Percentiles rank a stretch among this genome's conserved stretches.
Evolutionary conservation across 2,888 invertebrate species (phyloP).

Genomic region (Spatulosminthurus flaviceps): DNA sequence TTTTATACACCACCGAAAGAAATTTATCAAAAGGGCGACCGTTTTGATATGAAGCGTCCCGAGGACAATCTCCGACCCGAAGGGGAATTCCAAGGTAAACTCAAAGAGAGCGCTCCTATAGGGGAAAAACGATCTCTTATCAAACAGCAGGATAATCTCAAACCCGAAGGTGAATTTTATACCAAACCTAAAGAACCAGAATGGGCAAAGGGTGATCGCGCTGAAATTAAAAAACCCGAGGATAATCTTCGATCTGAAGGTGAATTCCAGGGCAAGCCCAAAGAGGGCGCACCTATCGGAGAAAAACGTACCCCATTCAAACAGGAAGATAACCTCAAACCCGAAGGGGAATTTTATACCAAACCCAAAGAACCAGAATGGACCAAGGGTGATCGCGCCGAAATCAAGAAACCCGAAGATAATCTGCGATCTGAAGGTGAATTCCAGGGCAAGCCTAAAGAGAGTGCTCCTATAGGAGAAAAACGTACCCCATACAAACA

Average conservation of each 20-base stretch:
- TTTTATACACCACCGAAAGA: slow-evolving; percentile 65
- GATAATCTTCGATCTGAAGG: slow-evolving; percentile 72
- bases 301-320: slow-evolving; percentile 65
- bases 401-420: slow-evolving; percentile 67
- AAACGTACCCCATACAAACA: slow-evolving; percentile 67
- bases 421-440: slow-evolving; percentile 73
- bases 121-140: slow-evolving; percentile 65
- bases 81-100: slow-evolving; percentile 71
- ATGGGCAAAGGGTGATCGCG: slow-evolving; percentile 66
- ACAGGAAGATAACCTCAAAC: slow-evolving; percentile 70
- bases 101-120: slow-evolving; percentile 66
- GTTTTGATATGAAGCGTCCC: slow-evolving; percentile 60
- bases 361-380: slow-evolving; percentile 69
- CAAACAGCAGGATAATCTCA: slow-evolving; percentile 70
- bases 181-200: slow-evolving; percentile 50
- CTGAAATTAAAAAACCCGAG: slow-evolving; percentile 64
- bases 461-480: slow-evolving; percentile 64
- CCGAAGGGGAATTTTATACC: slow-evolving; percentile 64
- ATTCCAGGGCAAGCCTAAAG: slow-evolving; percentile 67
- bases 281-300: slow-evolving; percentile 67
- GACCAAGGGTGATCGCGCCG: slow-evolving; percentile 65
- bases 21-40: slow-evolving; percentile 68
- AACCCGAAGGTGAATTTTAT: slow-evolving; percentile 65
- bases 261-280: slow-evolving; percentile 53
- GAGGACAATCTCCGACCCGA: slow-evolving; percentile 71